Conservation (phyloP, 2,113 vertebrate genomes). For the Coryphaenoides rupestris region DNA sequence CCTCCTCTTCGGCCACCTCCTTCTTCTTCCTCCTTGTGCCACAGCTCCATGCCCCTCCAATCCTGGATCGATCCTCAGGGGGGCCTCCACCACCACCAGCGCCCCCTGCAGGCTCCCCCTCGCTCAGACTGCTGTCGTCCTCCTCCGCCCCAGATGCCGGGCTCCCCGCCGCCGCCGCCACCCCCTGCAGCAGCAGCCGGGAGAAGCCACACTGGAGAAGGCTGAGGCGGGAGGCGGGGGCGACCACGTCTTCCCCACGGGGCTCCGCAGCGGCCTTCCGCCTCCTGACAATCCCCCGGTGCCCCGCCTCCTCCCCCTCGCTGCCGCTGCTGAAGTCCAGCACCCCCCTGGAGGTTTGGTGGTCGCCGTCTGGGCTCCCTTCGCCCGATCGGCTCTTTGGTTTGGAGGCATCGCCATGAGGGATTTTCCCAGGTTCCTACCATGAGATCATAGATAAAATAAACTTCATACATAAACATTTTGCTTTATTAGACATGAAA, state of each 20-base stretch:
- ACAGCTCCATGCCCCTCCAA: slow-evolving; percentile 4
- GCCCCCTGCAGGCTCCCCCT: slow-evolving; percentile 16
- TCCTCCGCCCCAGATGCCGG: slow-evolving; percentile 24
- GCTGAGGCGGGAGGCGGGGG: slow-evolving; percentile 62
- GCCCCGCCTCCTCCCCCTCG: slow-evolving; percentile 77
- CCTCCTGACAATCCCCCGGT: slow-evolving; percentile 34
- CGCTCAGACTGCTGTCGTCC: slow-evolving; percentile 26
- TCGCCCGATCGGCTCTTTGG: slow-evolving; percentile 3
- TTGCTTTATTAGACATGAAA: too few relatives aligned
- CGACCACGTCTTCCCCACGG: slow-evolving; percentile 29
- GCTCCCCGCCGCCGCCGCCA: slow-evolving; percentile 26
- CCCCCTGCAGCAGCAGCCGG: slow-evolving; percentile 75
- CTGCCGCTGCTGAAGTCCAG: slow-evolving; percentile 80
- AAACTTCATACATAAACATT: not conserved
- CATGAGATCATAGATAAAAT: slow-evolving; percentile 25
- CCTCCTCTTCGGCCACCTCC: not conserved
- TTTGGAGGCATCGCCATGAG: not conserved
- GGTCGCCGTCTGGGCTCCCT: not conserved
- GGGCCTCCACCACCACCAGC: slow-evolving; percentile 2
- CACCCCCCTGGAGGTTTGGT: slow-evolving; percentile 31
- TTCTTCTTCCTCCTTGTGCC: too few relatives aligned
- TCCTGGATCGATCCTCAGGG: slow-evolving; percentile 31
- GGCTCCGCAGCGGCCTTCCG: slow-evolving; percentile 41
- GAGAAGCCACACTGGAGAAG: slow-evolving; percentile 84
- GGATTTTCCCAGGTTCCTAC: slow-evolving; percentile 36